Base-by-base conservation (phyloP, 2,888 invertebrate genomes). In the Phaedon cochleariae region DNA sequence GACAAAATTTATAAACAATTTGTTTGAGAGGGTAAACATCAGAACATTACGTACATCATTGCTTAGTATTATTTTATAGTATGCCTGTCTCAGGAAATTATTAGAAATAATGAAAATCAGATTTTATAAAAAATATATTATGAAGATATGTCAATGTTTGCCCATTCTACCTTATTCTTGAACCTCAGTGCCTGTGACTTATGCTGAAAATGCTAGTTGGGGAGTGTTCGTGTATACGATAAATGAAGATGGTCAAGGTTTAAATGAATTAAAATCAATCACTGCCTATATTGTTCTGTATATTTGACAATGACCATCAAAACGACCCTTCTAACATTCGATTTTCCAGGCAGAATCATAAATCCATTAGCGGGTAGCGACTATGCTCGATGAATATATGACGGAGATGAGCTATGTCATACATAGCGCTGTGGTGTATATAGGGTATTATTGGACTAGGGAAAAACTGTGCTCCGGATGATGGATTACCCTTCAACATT, bases 401-500 rank as follows among this genome's bases (percentile, higher is more conserved):
- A 58, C 53, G 58, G 41, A 58, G 64, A 64, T 60, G 60, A 64
- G 62, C 66, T 63, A 62, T 64, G 62, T 62, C 59, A 67, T 62
- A 69, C 62, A 64, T 57, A 54, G 52, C 57, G 64, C 59, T 15
- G 64, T 65, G 52, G 53, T 64, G 61, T 69, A 68, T 71, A 65
- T 41, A 15, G 70, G 58, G 65, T 72, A 69, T 65, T 68, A 68
- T 61, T 61, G 67, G 59, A 65, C 62, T 46, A 76, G 76, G 75
- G 76, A 73, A 74, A 75, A 77, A 74, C 77, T 74, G 80, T 79
- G 77, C 79, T 77, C 75, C 70, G 69, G 76, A 81, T 83, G 83
- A 83, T 83, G 79, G 81, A 83, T 83, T 78, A 74, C 77, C 65
- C 78, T 80, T 80, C 82, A 79, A 77, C 77, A 77, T 79, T 77